These are phyloP conservation scores for Chamaea fasciata DNA, from an alignment of 2,113 vertebrate genomes.

Conservation along the genomic window DNA sequence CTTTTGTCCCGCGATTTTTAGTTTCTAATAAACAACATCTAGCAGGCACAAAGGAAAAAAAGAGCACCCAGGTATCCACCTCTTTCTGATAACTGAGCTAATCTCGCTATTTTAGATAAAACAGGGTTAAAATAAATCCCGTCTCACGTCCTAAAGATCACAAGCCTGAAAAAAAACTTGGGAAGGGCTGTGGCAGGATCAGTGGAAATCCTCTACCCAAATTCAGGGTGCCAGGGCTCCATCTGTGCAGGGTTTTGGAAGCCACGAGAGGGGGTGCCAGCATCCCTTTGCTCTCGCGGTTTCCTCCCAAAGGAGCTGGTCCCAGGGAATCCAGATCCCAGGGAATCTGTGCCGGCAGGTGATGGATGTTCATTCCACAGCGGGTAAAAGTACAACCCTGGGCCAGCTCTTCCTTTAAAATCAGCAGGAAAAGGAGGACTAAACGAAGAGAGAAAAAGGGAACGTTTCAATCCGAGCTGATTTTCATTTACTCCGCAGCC, in stretches of 20 bases:
- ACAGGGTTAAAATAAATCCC: background rate
- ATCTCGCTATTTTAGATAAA: background rate
- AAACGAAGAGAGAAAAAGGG: background rate
- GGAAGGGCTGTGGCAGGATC: background rate
- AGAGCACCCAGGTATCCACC: background rate
- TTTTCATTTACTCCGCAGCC: background rate
- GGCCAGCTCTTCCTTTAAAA: background rate
- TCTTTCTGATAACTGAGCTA: background rate
- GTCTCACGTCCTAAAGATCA: background rate
- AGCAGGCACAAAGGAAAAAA: background rate
- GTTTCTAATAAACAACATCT: background rate
- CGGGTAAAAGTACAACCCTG: rapidly evolving
- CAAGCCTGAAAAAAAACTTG: background rate
- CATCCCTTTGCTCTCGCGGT: background rate
- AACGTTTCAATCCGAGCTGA: background rate
- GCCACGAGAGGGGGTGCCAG: background rate
- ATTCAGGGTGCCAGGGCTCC: background rate
- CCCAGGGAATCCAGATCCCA: background rate
- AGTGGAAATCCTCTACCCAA: background rate
- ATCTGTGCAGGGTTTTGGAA: background rate
- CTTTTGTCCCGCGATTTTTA: background rate
- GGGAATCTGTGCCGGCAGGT: background rate
- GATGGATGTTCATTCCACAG: background rate
- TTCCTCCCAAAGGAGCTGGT: background rate
- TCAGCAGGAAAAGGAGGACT: background rate